Base-by-base conservation (phyloP, 2,888 invertebrate species). In the Acanthoscelides obtectus region DNA sequence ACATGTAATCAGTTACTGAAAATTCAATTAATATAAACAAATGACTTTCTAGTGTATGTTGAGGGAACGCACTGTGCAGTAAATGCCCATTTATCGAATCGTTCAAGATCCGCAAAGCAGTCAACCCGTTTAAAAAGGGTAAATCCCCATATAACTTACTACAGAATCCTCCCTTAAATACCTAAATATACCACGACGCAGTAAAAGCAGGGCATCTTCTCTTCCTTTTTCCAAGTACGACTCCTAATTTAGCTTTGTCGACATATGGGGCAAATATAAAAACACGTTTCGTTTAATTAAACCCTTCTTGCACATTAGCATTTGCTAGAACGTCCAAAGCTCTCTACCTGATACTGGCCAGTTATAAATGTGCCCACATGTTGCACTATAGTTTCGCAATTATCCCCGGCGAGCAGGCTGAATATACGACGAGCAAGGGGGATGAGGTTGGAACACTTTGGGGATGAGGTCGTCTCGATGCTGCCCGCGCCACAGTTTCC, bases 301-400 rank as follows among this genome's bases (percentile, higher is more conserved):
- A 83, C 82, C 78, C 78, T 78, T 76, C 75, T 21, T 75, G 76
- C 80, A 81, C 83, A 82, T 83, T 83, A 82, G 83, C 81, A 79
- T 79, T 80, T 79, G 78, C 78, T 78, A 79, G 79, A 76, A 80
- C 79, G 78, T 76, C 76, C 79, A 79, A 80, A 77, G 80, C 77
- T 76, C 73, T 77, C 80, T 81, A 81, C 81, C 82, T 81, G 81
- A 79, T 80, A 80, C 78, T 80, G 80, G 12, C 79, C 80, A 80
- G 81, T 81, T 81, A 81, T 80, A 81, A 83, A 83, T 82, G 83
- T 83, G 81, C 83, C 84, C 85, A 84, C 83, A 84, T 85, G 85
- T 84, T 84, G 83, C 83, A 81, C 83, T 82, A 86, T 86, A 85
- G 85, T 86, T 86, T 85, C 81, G 85, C 84, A 86, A 86, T 86